These are phyloP conservation scores for Hiodon tergisus DNA, from an alignment of 2,113 vertebrate genomes.

Conservation along the genomic window DNA sequence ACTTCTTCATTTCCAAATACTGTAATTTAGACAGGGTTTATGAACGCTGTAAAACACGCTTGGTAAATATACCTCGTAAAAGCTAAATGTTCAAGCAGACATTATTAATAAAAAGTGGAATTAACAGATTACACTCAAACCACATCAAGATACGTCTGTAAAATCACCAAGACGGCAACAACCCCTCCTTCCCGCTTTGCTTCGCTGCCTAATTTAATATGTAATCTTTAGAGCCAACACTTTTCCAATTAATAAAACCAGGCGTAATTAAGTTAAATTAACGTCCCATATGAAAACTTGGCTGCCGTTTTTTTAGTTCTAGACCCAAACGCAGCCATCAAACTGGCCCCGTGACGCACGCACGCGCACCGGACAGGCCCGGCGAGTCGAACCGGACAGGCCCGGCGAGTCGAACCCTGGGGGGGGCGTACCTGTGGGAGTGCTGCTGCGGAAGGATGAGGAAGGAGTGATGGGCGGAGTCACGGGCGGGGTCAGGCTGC, in stretches of 20 bases:
- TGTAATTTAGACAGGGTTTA: slow-evolving; percentile 6
- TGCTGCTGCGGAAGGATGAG: slow-evolving; percentile 94
- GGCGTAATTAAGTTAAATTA: background rate
- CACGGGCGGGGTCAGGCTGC: slow-evolving; percentile 96
- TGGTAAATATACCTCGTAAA: background rate
- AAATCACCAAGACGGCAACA: background rate
- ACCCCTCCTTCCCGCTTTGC: too few relatives aligned
- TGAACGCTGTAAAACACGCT: slow-evolving; percentile 1
- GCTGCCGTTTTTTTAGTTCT: too few relatives aligned
- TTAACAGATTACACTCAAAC: slow-evolving; percentile 20
- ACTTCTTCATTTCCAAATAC: slow-evolving; percentile 9
- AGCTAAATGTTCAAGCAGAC: slow-evolving; percentile 1
- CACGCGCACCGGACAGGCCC: too few relatives aligned
- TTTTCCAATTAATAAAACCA: background rate
- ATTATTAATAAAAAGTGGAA: slow-evolving; percentile 12
- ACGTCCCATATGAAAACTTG: background rate
- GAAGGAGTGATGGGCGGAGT: slow-evolving; percentile 96
- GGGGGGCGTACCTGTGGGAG: slow-evolving; percentile 78
- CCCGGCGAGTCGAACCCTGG: background rate
- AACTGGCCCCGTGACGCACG: too few relatives aligned
- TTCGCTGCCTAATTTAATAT: background rate
- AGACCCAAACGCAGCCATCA: too few relatives aligned
- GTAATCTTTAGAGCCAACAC: background rate
- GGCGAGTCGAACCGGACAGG: too few relatives aligned
- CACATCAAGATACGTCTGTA: slow-evolving; percentile 13